These are phyloP conservation scores for Rhopilema esculentum DNA, from an alignment of 30 jellyfish, hydroid and myxozoan species.

Conservation along the genomic window DNA sequence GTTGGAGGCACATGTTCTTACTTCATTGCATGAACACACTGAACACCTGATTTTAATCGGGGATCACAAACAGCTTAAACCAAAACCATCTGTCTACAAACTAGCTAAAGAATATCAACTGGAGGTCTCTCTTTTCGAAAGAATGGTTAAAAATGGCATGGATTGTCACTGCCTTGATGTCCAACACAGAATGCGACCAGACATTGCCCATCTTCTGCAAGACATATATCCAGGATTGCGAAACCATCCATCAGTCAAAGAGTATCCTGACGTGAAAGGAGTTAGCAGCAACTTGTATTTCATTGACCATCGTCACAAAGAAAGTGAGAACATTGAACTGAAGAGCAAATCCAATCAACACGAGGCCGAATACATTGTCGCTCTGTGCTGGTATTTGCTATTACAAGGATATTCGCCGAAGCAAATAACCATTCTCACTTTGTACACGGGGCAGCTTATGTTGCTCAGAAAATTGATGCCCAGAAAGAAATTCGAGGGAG, in stretches of 20 bases:
- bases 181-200: slow-evolving; percentile 96
- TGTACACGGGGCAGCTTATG: slow-evolving; percentile 80
- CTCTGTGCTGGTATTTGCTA: slow-evolving; percentile 83
- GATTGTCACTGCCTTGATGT: slow-evolving; percentile 67
- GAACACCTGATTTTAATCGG: slow-evolving; percentile 90
- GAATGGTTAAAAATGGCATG: slow-evolving; percentile 89
- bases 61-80: slow-evolving; percentile 93
- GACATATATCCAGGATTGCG: slow-evolving; percentile 80
- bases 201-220: slow-evolving; percentile 58
- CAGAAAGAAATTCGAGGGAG: slow-evolving; percentile 78
- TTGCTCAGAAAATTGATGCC: slow-evolving; percentile 75
- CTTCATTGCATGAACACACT: slow-evolving; percentile 64
- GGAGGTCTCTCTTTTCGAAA: slow-evolving; percentile 82
- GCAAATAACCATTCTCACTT: slow-evolving; percentile 81
- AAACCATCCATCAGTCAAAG: slow-evolving; percentile 69
- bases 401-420: slow-evolving; percentile 82
- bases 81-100: slow-evolving; percentile 76
- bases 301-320: slow-evolving; percentile 64
- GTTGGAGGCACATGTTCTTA: slow-evolving; percentile 90
- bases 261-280: slow-evolving; percentile 71
- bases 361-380: slow-evolving; percentile 79
- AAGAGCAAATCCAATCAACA: slow-evolving; percentile 55
- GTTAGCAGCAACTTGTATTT: slow-evolving; percentile 71
- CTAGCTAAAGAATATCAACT: slow-evolving; percentile 73
- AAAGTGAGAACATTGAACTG: slow-evolving; percentile 37